Conservation (phyloP, 2,888 invertebrate genomes). For the Rhagophthalmus giganteus region DNA sequence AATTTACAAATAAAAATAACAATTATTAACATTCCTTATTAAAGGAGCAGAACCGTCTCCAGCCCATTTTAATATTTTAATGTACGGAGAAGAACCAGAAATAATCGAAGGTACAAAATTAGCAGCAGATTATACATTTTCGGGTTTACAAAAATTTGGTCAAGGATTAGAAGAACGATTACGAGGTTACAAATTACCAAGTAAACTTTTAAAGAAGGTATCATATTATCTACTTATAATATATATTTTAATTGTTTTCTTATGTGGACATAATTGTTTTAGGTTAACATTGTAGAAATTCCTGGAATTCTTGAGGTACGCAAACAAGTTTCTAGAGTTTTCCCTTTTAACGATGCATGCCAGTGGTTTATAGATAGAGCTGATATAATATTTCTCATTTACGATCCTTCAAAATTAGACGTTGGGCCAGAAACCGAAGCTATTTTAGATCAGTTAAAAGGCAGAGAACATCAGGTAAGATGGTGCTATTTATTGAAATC, state of each 20-base stretch:
- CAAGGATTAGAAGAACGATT: slow-evolving; percentile 89
- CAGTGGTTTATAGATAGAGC: slow-evolving; percentile 97
- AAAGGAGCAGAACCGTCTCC: slow-evolving; percentile 92
- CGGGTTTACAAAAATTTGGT: slow-evolving; percentile 92
- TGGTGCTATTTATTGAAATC: not conserved
- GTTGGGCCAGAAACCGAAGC: slow-evolving; percentile 95
- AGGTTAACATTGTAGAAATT: slow-evolving; percentile 95
- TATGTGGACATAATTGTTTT: slow-evolving; percentile 25
- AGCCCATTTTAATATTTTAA: slow-evolving; percentile 88
- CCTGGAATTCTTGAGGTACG: slow-evolving; percentile 93
- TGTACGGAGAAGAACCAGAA: slow-evolving; percentile 84
- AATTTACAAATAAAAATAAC: not conserved
- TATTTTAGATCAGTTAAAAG: slow-evolving; percentile 91
- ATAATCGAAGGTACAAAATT: slow-evolving; percentile 89
- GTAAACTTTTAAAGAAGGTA: slow-evolving; percentile 86
- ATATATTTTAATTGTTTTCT: not conserved
- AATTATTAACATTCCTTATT: slow-evolving; percentile 4
- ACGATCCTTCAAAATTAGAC: slow-evolving; percentile 93
- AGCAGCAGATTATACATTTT: slow-evolving; percentile 93
- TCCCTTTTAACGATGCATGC: slow-evolving; percentile 94
- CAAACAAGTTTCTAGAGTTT: slow-evolving; percentile 88
- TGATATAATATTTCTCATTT: slow-evolving; percentile 92
- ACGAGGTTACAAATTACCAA: slow-evolving; percentile 78
- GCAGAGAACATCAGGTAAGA: slow-evolving; percentile 82
- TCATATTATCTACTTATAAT: slow-evolving; percentile 18